A percentile compares a stretch with the other conserved stretches of the same genome.
phyloP scores from a whole-genome alignment of 37 sponge, comb jelly and placozoan genomes.

The Crambe crambe region DNA sequence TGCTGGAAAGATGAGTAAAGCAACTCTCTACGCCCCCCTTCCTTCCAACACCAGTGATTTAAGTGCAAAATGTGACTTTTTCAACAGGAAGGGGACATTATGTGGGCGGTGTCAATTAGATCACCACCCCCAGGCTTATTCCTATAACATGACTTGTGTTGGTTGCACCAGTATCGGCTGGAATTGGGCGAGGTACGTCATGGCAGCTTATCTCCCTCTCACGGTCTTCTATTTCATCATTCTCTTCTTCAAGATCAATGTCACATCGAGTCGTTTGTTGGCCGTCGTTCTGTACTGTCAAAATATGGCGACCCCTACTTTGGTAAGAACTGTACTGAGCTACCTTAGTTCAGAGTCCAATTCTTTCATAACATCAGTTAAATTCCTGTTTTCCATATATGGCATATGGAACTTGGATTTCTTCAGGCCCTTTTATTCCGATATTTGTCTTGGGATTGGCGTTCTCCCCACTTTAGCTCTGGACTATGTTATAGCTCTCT shows the following conservation, averaged over 20 bases:
- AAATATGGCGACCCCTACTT: not conserved
- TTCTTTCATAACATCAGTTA: not conserved
- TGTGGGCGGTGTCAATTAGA: conserved; percentile 40
- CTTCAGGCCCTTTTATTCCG: not conserved
- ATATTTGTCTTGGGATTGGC: conserved; percentile 8
- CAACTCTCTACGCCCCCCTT: too few species aligned
- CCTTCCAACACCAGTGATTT: not conserved
- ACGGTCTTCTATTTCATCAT: conserved; percentile 44
- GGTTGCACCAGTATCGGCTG: not conserved
- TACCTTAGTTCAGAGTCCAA: not conserved
- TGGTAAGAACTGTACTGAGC: conserved; percentile 2
- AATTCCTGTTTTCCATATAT: not conserved
- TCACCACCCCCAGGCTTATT: conserved; percentile 21
- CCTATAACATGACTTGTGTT: conserved; percentile 21
- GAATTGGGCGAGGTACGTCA: not conserved
- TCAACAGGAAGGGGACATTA: conserved; percentile 1
- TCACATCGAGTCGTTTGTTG: conserved; percentile 36
- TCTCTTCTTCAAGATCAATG: conserved; percentile 50
- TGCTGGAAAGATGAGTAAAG: too few species aligned
- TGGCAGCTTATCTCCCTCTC: conserved; percentile 27
- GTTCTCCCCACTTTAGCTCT: conserved; percentile 8
- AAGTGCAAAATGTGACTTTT: not conserved
- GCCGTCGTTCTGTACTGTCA: conserved; percentile 65
- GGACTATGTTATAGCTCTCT: conserved; percentile 24
- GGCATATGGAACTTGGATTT: conserved; percentile 50